Conservation (phyloP, 1,140 invertebrate genomes). For the Conus ventricosus region DNA sequence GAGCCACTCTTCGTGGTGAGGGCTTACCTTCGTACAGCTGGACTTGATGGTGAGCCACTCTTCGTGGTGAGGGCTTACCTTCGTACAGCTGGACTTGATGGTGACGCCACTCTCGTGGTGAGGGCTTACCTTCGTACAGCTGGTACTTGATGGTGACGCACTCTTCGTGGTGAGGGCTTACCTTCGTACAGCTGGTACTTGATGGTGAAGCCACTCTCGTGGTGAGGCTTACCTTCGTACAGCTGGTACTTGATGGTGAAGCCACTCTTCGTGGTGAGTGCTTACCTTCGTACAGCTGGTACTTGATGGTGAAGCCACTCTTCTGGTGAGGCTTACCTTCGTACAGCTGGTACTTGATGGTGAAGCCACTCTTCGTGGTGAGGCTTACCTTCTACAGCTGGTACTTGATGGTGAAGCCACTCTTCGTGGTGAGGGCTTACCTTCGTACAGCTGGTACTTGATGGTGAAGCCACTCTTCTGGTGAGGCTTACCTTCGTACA, state of each 20-base stretch:
- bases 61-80: slow-evolving; percentile 64
- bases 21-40: slow-evolving; percentile 68
- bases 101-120: slow-evolving; percentile 65
- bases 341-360: slow-evolving; percentile 68
- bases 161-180: slow-evolving; percentile 63
- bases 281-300: slow-evolving; percentile 69
- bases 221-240: slow-evolving; percentile 63
- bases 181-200: slow-evolving; percentile 70
- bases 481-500: slow-evolving; percentile 66
- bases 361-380: slow-evolving; percentile 66
- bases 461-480: slow-evolving; percentile 68
- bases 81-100: slow-evolving; percentile 68
- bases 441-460: slow-evolving; percentile 68
- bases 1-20: slow-evolving; percentile 66
- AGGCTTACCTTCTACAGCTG: slow-evolving; percentile 68
- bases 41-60: slow-evolving; percentile 63
- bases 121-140: slow-evolving; percentile 67
- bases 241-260: slow-evolving; percentile 68
- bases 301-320: slow-evolving; percentile 66
- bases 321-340: slow-evolving; percentile 65
- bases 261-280: slow-evolving; percentile 65
- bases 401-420: slow-evolving; percentile 67
- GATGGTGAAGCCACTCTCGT: slow-evolving; percentile 68
- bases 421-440: slow-evolving; percentile 64
- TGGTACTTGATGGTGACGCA: slow-evolving; percentile 67